Base-by-base conservation (phyloP, 1,140 invertebrate genomes). In the Samia ricini region DNA sequence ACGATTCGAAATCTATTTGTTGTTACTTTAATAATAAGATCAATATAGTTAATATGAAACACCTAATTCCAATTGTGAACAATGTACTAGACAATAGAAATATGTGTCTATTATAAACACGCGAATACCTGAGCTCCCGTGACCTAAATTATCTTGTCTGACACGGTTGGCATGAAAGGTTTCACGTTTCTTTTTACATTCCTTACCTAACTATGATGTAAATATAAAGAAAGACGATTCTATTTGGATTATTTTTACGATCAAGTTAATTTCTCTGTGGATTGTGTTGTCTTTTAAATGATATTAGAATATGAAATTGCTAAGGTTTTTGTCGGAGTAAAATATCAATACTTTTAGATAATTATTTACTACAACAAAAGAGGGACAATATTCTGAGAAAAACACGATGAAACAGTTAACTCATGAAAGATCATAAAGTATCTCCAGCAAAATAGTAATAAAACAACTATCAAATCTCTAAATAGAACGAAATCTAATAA, bases 41-140 rank as follows among this genome's bases (percentile, higher is more conserved):
- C 4, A 42, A 15, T 42, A 1, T 42, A 42, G n/a, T n/a, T n/a
- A n/a, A n/a, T n/a, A n/a, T n/a, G n/a, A n/a, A n/a, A n/a, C n/a
- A n/a, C n/a, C n/a, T n/a, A n/a, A n/a, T n/a, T n/a, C n/a, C n/a
- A 42, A 42, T 42, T 42, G 10, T 15, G 4, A 42, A 42, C 33
- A 0, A 42, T 42, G 33, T 42, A 42, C 49, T 50, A 33, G 56
- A 72, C 70, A 69, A 72, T 69, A 67, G 63, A 29, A 63, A 68
- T 72, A 64, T 63, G 48, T 60, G 59, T 63, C 71, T 73, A 66
- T 64, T 70, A 68, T 63, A 69, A 74, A 71, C 63, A 56, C 57
- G 56, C 63, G 61, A 67, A 66, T 73, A 70, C 71, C 72, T 74
- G 50, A 49, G 63, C 66, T 60, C 55, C 49, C 64, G 67, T 74